Evolutionary conservation across 2,797 vertebrate genomes (phyloP).

Genomic region (Naso thynnoides): DNA sequence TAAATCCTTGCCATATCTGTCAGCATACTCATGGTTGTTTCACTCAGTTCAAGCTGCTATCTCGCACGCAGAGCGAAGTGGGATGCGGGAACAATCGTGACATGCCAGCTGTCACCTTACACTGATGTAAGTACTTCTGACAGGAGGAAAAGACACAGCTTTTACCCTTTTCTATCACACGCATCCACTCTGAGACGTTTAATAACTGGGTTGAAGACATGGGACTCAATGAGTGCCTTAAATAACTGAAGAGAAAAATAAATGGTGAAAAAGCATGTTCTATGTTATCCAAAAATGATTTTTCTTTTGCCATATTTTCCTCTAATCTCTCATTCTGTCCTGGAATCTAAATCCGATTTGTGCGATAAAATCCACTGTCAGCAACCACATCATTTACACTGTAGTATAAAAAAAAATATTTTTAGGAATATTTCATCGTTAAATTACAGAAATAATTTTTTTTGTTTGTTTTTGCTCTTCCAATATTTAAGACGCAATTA

Average conservation of each 20-base stretch:
- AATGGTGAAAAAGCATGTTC: too few species aligned
- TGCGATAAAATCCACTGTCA: background rate
- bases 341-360: background rate
- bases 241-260: background rate
- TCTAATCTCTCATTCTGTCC: background rate
- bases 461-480: too few species aligned
- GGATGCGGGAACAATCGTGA: constrained; percentile 50
- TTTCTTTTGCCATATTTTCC: background rate
- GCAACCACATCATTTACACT: background rate
- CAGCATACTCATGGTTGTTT: constrained; percentile 13
- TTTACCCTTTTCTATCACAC: constrained; percentile 44
- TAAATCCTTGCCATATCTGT: constrained; percentile 17
- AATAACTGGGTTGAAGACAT: background rate
- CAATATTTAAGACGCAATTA: too few species aligned
- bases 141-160: constrained; percentile 45
- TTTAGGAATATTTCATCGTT: background rate
- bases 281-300: background rate
- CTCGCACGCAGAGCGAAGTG: constrained; percentile 41
- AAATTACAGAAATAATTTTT: too few species aligned
- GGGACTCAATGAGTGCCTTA: background rate
- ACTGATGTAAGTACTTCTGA: constrained; percentile 60
- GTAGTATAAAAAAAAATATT: background rate
- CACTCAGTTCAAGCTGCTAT: constrained; percentile 43
- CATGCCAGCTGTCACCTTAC: constrained; percentile 66
- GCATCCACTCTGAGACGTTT: constrained; percentile 10